Conservation (phyloP, 2,797 vertebrate species). For the Myotis findleyi region DNA sequence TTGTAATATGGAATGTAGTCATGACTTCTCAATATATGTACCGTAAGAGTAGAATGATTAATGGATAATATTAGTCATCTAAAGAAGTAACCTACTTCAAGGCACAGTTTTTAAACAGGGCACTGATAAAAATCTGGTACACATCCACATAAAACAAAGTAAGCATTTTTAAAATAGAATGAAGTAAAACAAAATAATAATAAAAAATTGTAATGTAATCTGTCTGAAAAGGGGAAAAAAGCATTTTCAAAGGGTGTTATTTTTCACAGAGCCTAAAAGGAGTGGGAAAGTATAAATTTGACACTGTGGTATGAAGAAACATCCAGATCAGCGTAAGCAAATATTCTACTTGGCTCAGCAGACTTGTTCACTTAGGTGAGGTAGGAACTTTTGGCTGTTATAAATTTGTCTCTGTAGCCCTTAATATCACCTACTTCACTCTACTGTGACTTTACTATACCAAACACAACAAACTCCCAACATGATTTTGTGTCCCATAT, state of each 20-base stretch:
- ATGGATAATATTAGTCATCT: constrained; percentile 66
- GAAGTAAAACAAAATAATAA: constrained; percentile 15
- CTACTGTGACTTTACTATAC: background rate
- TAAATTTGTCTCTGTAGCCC: background rate
- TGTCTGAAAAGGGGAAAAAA: background rate
- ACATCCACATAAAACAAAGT: constrained; percentile 1
- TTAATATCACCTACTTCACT: background rate
- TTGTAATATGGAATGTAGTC: background rate
- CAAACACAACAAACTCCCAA: background rate
- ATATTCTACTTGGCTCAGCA: background rate
- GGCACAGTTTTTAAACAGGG: background rate
- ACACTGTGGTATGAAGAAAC: background rate
- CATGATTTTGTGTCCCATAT: background rate
- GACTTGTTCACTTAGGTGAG: background rate
- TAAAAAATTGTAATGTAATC: background rate
- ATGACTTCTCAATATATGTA: background rate
- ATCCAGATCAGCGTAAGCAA: background rate
- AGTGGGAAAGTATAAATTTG: background rate
- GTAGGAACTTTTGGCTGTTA: background rate
- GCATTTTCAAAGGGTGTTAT: background rate
- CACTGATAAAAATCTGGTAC: constrained; percentile 47
- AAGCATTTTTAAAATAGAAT: constrained; percentile 39
- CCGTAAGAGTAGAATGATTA: constrained; percentile 36
- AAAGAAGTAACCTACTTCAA: constrained; percentile 33
- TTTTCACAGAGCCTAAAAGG: background rate